phyloP scores from a whole-genome alignment of 2,888 invertebrate genomes.

The Micoletzkya japonica region DNA sequence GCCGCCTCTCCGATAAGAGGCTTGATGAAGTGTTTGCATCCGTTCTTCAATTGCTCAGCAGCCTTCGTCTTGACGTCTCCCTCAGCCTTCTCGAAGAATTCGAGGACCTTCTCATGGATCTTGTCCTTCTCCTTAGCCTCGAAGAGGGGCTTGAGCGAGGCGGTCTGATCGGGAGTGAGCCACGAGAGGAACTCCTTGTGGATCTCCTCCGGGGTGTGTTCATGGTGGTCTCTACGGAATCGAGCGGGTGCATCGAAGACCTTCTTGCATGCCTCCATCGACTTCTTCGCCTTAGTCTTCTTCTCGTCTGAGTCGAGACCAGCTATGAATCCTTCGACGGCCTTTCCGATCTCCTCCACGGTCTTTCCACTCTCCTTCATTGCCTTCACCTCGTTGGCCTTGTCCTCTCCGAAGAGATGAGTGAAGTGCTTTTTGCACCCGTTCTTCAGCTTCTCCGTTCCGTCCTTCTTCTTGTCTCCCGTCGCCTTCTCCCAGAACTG shows the following conservation, averaged over 20 bases:
- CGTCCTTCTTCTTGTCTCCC: neutral
- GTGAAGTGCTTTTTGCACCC: neutral
- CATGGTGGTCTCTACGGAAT: conserved; percentile 25
- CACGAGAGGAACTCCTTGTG: conserved; percentile 2
- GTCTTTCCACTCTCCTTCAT: neutral
- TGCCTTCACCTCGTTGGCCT: neutral
- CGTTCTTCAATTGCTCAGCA: conserved; percentile 43
- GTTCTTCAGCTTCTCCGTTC: neutral
- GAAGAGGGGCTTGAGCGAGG: conserved; percentile 35
- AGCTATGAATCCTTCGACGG: neutral
- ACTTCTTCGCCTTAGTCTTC: neutral
- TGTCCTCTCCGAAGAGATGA: neutral
- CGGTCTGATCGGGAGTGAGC: conserved; percentile 3
- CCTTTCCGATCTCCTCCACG: neutral
- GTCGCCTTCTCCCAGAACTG: conserved; percentile 33
- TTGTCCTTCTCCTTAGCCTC: neutral
- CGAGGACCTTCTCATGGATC: neutral
- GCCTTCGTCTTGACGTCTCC: conserved; percentile 51
- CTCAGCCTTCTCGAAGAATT: conserved; percentile 28
- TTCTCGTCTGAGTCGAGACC: neutral
- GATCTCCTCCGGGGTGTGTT: no score
- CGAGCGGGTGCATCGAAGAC: no score
- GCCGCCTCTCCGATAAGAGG: conserved; percentile 44
- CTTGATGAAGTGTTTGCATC: conserved; percentile 40
- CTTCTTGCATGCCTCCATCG: neutral